A percentile compares a stretch with the other conserved stretches of the same genome.
Conservation (phyloP, 1,140 invertebrate genomes). For the Drosophila kikkawai region DNA sequence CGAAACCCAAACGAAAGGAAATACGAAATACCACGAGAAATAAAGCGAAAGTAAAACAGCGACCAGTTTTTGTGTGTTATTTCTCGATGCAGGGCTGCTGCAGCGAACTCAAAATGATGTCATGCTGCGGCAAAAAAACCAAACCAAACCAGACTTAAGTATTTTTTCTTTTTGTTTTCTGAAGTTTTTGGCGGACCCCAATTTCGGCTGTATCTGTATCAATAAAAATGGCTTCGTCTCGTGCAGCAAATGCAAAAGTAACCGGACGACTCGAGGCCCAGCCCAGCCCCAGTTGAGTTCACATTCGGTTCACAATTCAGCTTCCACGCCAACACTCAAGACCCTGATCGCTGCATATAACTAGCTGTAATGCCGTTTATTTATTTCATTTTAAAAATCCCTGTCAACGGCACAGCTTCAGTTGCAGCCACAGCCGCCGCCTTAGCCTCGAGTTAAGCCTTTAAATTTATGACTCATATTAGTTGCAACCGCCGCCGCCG, state of each 20-base stretch:
- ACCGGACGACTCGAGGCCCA: slow-evolving; percentile 60
- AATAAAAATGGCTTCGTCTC: slow-evolving; percentile 61
- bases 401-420: slow-evolving; percentile 49
- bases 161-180: slow-evolving; percentile 13
- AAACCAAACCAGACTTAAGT: slow-evolving; percentile 46
- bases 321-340: slow-evolving; percentile 52
- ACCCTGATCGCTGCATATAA: slow-evolving; percentile 77
- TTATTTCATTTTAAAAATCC: slow-evolving; percentile 68
- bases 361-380: slow-evolving; percentile 76
- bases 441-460: slow-evolving; percentile 67
- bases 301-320: slow-evolving; percentile 58
- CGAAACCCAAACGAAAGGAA: slow-evolving; percentile 53
- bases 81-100: slow-evolving; percentile 60
- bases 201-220: slow-evolving; percentile 61
- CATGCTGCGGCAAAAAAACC: slow-evolving; percentile 54
- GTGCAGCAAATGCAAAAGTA: slow-evolving; percentile 76
- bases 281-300: slow-evolving; percentile 60
- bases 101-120: slow-evolving; percentile 75
- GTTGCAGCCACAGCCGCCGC: slow-evolving; percentile 6
- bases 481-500: slow-evolving; percentile 53
- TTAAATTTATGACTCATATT: slow-evolving; percentile 82
- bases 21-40: slow-evolving; percentile 46
- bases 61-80: slow-evolving; percentile 70
- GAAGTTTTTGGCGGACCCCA: slow-evolving; percentile 27
- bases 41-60: slow-evolving; percentile 79